Evolutionary conservation across 2,113 vertebrate genomes (phyloP).

Genomic region (Phylloscopus trochiloides): DNA sequence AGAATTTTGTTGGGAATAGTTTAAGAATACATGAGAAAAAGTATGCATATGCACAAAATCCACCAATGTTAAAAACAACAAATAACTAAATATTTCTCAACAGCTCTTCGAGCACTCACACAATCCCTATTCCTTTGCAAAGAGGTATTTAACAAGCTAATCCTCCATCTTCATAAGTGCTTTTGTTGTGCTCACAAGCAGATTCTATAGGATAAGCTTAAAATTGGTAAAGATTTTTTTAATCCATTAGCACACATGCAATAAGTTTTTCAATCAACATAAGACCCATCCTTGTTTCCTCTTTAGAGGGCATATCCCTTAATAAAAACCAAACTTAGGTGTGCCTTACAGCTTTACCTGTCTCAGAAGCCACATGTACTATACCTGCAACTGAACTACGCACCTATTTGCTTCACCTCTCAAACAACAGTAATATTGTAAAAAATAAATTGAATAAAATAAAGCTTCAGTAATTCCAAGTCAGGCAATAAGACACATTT

Average conservation of each 20-base stretch:
- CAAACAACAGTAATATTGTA: neutral
- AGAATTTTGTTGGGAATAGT: neutral
- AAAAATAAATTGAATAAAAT: neutral
- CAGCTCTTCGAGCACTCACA: neutral
- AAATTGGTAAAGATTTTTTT: neutral
- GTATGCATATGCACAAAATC: neutral
- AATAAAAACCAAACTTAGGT: neutral
- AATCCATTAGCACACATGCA: neutral
- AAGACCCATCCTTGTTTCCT: neutral
- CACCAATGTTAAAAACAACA: neutral
- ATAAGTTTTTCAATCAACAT: neutral
- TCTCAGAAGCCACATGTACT: neutral
- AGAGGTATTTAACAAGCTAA: neutral
- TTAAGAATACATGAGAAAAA: neutral
- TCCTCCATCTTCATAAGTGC: neutral
- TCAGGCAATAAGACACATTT: neutral
- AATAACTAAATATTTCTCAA: neutral
- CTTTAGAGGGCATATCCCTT: neutral
- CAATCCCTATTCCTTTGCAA: neutral
- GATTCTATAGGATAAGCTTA: neutral
- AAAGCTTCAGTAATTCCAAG: neutral
- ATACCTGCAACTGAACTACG: neutral
- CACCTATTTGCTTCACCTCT: neutral
- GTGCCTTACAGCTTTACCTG: neutral
- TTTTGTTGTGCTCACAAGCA: neutral